Percentiles rank a stretch among this genome's conserved stretches.
Conservation (phyloP, 2,113 vertebrate genomes). For the Bambusicola thoracicus region DNA sequence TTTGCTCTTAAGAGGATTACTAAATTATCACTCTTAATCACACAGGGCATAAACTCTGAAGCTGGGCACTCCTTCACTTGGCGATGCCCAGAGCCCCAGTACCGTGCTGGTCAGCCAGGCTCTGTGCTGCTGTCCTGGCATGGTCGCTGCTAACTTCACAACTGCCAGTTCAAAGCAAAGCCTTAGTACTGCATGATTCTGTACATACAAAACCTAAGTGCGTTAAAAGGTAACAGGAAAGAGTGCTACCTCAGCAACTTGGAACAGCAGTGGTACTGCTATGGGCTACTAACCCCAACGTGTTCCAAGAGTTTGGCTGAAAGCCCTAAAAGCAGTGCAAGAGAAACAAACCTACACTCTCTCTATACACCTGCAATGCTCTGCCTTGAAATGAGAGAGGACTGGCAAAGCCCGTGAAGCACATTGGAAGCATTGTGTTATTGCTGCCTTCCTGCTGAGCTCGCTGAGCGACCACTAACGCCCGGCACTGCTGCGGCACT, state of each 20-base stretch:
- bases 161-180: neutral
- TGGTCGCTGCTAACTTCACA: neutral
- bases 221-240: neutral
- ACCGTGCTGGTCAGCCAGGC: accelerated
- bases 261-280: accelerated
- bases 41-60: neutral
- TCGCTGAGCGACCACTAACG: neutral
- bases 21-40: neutral
- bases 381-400: constrained; percentile 24
- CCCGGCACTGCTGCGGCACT: neutral
- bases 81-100: neutral
- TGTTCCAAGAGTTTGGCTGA: neutral
- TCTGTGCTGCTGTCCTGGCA: neutral
- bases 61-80: neutral
- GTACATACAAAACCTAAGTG: neutral
- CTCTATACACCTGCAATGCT: accelerated
- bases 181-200: neutral
- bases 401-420: neutral
- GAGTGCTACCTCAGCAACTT: neutral
- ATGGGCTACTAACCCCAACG: neutral
- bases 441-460: constrained; percentile 24
- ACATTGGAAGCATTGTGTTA: constrained; percentile 49
- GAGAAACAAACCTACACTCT: neutral
- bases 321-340: neutral
- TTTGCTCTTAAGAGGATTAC: neutral